Evolutionary conservation across 2,113 vertebrate genomes (phyloP), one percentile per base, ranked within the genome.

Genomic region (Prionailurus viverrinus): DNA sequence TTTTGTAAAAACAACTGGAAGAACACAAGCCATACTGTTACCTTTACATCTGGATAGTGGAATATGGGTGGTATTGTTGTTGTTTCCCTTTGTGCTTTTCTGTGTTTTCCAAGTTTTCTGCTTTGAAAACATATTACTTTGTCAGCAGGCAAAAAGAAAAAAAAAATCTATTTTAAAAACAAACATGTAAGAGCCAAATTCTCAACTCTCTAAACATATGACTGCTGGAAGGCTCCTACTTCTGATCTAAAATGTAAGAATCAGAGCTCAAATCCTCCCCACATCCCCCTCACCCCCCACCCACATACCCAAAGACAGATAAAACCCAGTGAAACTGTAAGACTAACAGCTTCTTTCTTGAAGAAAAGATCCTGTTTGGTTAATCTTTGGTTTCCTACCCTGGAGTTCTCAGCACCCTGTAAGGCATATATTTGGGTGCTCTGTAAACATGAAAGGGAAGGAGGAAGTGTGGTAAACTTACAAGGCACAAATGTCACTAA

Each of bases 71-170:
- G 84, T 53, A 84, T 55, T 96, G 63, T 83, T 96, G 36, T 81
- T 89, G 68, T 89, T 94, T 93, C 68, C 82, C 83, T 95, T 97
- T 95, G 78, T 93, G 68, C 21, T 97, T 96, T 95, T 95, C 86
- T 82, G 55, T 73, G 51, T 96, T 93, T 94, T 95, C 79, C 36
- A 94, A 80, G 80, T 88, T 93, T 94, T 95, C 78, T 93, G 86
- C 78, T 95, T 94, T 85, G 27, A 96, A 97, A 96, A 92, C 55
- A 79, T 68, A 94, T 73, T 97, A 97, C 71, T 96, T 88, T 95
- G 69, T 91, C 81, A 93, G 83, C 74, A 91, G 92, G 31, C 39
- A 63, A 83, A 48, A 29, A n/a, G 31, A 76, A n/a, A 36, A 76
- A 80, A 68, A 91, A 92, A 87, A 27, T 78, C 51, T 66, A 96